These are phyloP conservation scores for Microctonus hyperodae DNA, from an alignment of 2,888 invertebrate species.

Conservation along the genomic window DNA sequence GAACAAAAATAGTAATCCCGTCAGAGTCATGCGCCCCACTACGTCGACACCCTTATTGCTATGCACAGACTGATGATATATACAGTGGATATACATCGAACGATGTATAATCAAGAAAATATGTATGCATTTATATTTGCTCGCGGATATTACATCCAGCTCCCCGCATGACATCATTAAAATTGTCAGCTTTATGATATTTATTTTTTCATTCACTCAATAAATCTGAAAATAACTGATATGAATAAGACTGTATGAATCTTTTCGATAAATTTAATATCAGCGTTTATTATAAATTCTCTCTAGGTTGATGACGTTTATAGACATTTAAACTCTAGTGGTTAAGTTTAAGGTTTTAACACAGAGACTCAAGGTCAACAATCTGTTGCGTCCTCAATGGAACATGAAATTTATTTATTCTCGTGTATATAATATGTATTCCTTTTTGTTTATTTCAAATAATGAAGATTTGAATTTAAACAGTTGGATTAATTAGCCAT, in stretches of 20 bases:
- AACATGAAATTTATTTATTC: too few species aligned
- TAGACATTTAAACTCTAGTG: neutral
- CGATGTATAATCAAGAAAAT: constrained; percentile 45
- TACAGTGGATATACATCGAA: constrained; percentile 14
- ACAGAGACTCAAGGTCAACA: neutral
- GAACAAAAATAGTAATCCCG: constrained; percentile 66
- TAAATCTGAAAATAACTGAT: neutral
- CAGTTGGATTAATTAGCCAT: neutral
- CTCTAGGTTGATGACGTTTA: neutral
- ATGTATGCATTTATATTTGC: constrained; percentile 41
- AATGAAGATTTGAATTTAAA: neutral
- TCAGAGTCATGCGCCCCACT: constrained; percentile 54
- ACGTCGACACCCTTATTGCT: constrained; percentile 26
- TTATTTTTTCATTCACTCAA: neutral
- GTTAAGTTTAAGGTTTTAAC: constrained; percentile 11
- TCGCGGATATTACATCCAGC: neutral
- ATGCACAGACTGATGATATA: constrained; percentile 6
- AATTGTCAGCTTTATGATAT: constrained; percentile 10
- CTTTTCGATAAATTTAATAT: neutral
- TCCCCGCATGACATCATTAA: constrained; percentile 5
- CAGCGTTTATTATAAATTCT: neutral
- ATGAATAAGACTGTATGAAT: neutral
- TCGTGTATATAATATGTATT: constrained; percentile 5
- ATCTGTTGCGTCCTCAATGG: neutral
- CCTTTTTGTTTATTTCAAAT: neutral